Evolutionary conservation across 2,888 invertebrate genomes (phyloP).

Genomic region (Fragum sueziense): DNA sequence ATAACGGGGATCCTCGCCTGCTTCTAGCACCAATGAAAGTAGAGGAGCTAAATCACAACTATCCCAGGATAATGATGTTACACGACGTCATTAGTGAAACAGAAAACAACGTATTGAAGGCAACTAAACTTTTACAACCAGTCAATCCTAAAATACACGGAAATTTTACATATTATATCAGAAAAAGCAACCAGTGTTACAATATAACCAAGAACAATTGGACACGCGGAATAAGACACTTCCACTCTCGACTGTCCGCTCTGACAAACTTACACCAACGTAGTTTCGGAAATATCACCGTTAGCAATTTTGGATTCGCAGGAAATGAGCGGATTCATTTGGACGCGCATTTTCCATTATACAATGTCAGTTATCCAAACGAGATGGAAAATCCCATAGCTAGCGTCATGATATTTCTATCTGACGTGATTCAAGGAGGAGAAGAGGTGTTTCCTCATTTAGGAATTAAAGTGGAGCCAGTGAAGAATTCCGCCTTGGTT

Average conservation of each 20-base stretch:
- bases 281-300: neutral
- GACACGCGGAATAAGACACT: neutral
- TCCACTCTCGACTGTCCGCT: neutral
- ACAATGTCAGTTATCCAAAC: neutral
- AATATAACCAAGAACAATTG: neutral
- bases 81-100: neutral
- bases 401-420: neutral
- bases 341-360: neutral
- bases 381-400: neutral
- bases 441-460: slow-evolving; percentile 1
- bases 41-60: neutral
- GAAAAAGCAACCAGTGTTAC: neutral
- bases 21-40: slow-evolving; percentile 7
- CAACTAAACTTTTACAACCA: neutral
- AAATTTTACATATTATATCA: neutral
- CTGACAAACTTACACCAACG: neutral
- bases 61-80: neutral
- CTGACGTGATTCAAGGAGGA: neutral
- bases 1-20: slow-evolving; percentile 1
- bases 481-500: neutral
- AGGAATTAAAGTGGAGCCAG: neutral
- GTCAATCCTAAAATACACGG: neutral
- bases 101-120: neutral
- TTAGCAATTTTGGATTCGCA: neutral
- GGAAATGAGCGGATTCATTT: neutral